phyloP scores from a whole-genome alignment of 2,888 invertebrate species.

The Calliopum simillimum region DNA sequence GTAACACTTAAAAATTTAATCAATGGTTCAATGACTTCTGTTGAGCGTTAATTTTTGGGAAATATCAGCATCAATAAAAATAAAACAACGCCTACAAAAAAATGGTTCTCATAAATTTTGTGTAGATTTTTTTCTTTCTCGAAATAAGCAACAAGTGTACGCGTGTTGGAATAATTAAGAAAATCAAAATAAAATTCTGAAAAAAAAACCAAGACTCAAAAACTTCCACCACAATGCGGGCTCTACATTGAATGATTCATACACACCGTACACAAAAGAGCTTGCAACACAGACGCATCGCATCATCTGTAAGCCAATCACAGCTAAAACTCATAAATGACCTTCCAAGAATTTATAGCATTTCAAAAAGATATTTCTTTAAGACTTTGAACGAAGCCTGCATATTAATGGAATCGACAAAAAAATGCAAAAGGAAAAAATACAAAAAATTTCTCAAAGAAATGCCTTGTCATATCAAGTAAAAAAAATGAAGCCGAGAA shows the following conservation, averaged over 20 bases:
- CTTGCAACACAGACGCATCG: neutral
- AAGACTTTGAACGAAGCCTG: slow-evolving; percentile 12
- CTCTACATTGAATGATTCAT: neutral
- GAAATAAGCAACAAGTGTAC: slow-evolving; percentile 24
- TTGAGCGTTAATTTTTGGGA: neutral
- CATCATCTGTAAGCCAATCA: slow-evolving; percentile 26
- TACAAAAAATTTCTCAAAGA: slow-evolving; percentile 3
- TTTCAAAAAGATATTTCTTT: neutral
- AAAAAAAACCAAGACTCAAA: neutral
- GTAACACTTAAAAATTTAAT: neutral
- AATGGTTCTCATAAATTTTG: neutral
- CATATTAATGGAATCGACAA: slow-evolving; percentile 24
- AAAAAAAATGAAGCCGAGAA: neutral
- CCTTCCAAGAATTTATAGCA: slow-evolving; percentile 35
- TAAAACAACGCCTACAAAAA: slow-evolving; percentile 10
- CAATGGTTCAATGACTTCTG: slow-evolving; percentile 13
- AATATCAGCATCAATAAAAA: slow-evolving; percentile 12
- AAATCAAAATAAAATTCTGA: neutral
- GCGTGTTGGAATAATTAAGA: slow-evolving; percentile 16
- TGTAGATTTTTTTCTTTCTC: neutral
- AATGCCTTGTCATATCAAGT: neutral
- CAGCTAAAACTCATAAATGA: slow-evolving; percentile 33
- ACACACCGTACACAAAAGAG: neutral
- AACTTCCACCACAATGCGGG: slow-evolving; percentile 1
- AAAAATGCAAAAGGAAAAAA: too few relatives aligned